phyloP scores from a whole-genome alignment of 2,888 invertebrate genomes.

The Helicoverpa assulta region DNA sequence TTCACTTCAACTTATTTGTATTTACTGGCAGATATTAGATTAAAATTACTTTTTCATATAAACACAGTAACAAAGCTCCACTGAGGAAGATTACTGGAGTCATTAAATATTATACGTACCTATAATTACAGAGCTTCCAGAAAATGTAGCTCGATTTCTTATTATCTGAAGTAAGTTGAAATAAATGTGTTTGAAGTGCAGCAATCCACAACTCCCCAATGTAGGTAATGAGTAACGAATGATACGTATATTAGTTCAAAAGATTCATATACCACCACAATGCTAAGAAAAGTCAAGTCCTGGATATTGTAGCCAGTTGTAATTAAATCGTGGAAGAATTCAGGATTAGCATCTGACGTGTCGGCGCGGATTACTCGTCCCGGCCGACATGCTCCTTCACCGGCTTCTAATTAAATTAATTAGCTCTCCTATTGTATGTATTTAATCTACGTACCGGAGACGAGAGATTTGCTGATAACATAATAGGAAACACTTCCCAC shows the following conservation, averaged over 20 bases:
- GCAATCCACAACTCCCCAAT: too few relatives aligned
- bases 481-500: conserved; percentile 20
- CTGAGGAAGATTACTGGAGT: neutral
- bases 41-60: neutral
- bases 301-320: conserved; percentile 42
- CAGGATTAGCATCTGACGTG: conserved; percentile 53
- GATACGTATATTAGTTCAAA: conserved; percentile 6
- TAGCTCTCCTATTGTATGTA: conserved; percentile 52
- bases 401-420: conserved; percentile 57
- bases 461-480: conserved; percentile 37
- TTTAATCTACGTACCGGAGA: conserved; percentile 42
- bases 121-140: neutral
- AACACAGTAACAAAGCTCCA: neutral
- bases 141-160: too few relatives aligned
- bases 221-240: neutral
- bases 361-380: conserved; percentile 46
- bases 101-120: neutral
- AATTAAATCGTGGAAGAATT: conserved; percentile 62
- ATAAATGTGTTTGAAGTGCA: neutral
- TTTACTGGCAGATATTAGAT: conserved; percentile 1
- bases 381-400: conserved; percentile 46
- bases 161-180: too few relatives aligned
- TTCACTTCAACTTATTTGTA: conserved; percentile 1
- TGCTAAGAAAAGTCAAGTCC: conserved; percentile 28
- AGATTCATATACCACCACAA: conserved; percentile 21